Evolutionary conservation across 2,888 invertebrate genomes (phyloP), one percentile per base, ranked within the genome.

Genomic region (Miltochrista miniata): DNA sequence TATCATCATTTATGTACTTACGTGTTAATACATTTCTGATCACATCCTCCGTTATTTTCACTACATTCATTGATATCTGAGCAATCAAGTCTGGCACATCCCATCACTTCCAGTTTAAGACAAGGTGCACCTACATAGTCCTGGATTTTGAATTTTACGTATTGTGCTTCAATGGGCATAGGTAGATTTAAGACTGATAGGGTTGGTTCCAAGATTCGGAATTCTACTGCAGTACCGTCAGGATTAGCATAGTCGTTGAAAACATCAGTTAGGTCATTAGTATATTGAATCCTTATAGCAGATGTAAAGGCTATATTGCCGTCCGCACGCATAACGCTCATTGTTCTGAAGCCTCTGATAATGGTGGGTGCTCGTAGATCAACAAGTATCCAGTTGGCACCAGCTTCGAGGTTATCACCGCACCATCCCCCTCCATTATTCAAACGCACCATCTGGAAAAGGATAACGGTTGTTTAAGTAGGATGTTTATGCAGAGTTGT

Each of bases 161-260:
- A 98, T 66, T 97, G 95, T 0, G 98, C 96, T 89, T 98, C 98
- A 61, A 98, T 97, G 0, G 98, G 97, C 76, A 97, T 94, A 0
- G 98, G 98, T 10, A 98, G 88, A 79, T 98, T 98, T 7, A 98
- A 85, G 30, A 98, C 96, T 0, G 98, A 98, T n/a, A 98, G 90
- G 46, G 96, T 97, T 0, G 98, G 97, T 72, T 97, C 97, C 37
- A 97, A 85, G 62, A 98, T 97, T 56, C 98, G 93, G 80, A 98
- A 98, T 80, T 98, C 98, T 0, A 98, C 97, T 9, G 97, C 97
- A 1, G 97, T 97, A 18, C 98, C 98, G 77, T 98, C 97, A 3
- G 97, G 97, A 78, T 98, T 98, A 2, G 97, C 95, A 79, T 98
- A 98, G 72, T 98, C 98, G 85, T 95, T 96, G 81, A 97, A 98